Percentiles rank a stretch among this genome's conserved stretches.
These are phyloP conservation scores for Sarcophaga subvicina DNA, from an alignment of 2,888 invertebrate genomes.

Conservation along the genomic window DNA sequence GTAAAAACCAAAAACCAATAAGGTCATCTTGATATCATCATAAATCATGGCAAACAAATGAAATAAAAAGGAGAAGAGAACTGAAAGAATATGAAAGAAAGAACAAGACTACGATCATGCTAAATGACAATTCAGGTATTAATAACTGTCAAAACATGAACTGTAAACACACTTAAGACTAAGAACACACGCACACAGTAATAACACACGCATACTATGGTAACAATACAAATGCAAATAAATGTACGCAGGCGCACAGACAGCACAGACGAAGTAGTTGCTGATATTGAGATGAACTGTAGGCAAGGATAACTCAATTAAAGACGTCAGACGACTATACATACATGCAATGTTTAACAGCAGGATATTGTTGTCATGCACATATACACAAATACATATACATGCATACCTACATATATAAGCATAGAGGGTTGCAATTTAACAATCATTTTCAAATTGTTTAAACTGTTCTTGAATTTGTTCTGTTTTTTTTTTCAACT, in stretches of 20 bases:
- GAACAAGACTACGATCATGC: slow-evolving; percentile 75
- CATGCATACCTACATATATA: no score
- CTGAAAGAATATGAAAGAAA: background rate
- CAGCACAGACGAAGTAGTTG: no score
- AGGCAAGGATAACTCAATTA: slow-evolving; percentile 77
- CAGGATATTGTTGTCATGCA: slow-evolving; percentile 74
- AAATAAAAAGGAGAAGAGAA: slow-evolving; percentile 22
- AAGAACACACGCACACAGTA: slow-evolving; percentile 47
- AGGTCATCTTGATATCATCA: slow-evolving; percentile 66
- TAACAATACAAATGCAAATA: background rate
- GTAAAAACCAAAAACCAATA: slow-evolving; percentile 56
- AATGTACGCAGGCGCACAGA: background rate
- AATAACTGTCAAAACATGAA: slow-evolving; percentile 81
- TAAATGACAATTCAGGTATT: slow-evolving; percentile 79
- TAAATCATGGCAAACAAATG: slow-evolving; percentile 60
- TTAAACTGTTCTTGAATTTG: slow-evolving; percentile 5
- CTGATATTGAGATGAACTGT: no score
- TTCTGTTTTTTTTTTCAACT: background rate
- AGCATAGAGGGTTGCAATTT: slow-evolving; percentile 66
- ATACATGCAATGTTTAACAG: slow-evolving; percentile 76
- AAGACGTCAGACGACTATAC: slow-evolving; percentile 74
- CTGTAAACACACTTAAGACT: slow-evolving; percentile 61
- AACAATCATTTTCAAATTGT: slow-evolving; percentile 68
- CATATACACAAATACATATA: slow-evolving; percentile 25
- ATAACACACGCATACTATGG: background rate